A percentile compares a stretch with the other conserved stretches of the same genome.
Conservation (phyloP, 2,888 invertebrate species). For the Shargacucullia verbasci region DNA sequence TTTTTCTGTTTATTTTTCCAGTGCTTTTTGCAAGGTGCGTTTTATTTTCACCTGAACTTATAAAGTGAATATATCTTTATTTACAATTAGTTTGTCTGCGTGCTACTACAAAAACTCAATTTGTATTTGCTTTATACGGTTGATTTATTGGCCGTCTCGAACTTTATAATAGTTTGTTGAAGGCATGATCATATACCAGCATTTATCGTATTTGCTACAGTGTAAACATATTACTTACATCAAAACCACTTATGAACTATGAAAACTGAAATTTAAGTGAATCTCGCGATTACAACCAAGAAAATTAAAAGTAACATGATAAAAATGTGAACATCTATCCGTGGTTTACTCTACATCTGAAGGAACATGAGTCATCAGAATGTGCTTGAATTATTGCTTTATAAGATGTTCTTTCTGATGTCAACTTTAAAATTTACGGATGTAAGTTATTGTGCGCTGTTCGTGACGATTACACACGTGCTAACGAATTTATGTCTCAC, state of each 20-base stretch:
- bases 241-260: neutral
- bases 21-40: too few species aligned
- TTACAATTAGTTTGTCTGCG: too few species aligned
- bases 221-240: too few species aligned
- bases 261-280: neutral
- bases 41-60: too few species aligned
- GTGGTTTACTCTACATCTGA: constrained; percentile 55
- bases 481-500: constrained; percentile 85
- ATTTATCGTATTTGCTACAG: too few species aligned
- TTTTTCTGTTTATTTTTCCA: too few species aligned
- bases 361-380: constrained; percentile 74
- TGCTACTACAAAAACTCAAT: too few species aligned
- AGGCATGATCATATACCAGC: too few species aligned
- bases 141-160: too few species aligned
- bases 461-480: constrained; percentile 84
- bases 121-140: too few species aligned
- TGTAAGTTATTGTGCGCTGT: constrained; percentile 81
- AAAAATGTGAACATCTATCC: constrained; percentile 50
- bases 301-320: constrained; percentile 35
- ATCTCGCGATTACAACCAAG: constrained; percentile 8
- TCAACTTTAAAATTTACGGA: constrained; percentile 88
- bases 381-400: constrained; percentile 80
- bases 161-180: too few species aligned
- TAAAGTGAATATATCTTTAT: too few species aligned
- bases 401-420: constrained; percentile 87